Evolutionary conservation across 2,888 invertebrate species (phyloP), one percentile per base, ranked within the genome.

Genomic region (Drosophila niveifrons): DNA sequence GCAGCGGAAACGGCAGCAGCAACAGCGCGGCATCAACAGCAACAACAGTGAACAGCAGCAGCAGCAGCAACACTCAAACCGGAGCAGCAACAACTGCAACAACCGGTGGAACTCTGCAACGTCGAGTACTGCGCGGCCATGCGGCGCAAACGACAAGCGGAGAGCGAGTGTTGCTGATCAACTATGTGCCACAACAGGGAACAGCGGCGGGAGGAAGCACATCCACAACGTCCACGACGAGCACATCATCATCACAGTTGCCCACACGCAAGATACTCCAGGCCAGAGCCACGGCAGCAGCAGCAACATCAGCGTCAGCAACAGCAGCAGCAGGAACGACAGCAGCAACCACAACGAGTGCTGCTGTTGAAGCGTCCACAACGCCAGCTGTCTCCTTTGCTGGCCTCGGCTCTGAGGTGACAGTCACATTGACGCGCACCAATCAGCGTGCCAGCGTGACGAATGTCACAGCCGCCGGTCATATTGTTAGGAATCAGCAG

Each of bases 351-450:
- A 77, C 66, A 47, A 28, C 61, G 15, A 15, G 34, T 36, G 44
- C 11, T 15, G 44, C 53, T 36, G 44, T 44, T 36, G 72, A 68
- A 43, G 36, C 34, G 18, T 29, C 75, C 63, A 75, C 88, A 39
- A 82, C 91, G 34, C 76, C 82, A 43, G 66, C 84, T 52, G 90
- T 90, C 48, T 90, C 91, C 23, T 91, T 91, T 68, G 91, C 91
- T 64, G 91, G 91, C 44, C 83, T 91, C 18, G 91, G 91, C 78
- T 91, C 91, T 70, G 91, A 91, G 83, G 91, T 91, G 80, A 91
- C 91, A 23, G 91, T 91, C 52, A 91, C 91, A 2, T 48, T 91
- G 72, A 91, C 91, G 74, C 90, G 90, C 51, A 78, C 82, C 55
- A 85, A 81, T 71, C 83, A 88, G 55, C 83, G 83, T 43, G 88